A percentile compares a stretch with the other conserved stretches of the same genome.
Evolutionary conservation across 2,888 invertebrate species (phyloP).

Genomic region (Trichogramma evanescens): DNA sequence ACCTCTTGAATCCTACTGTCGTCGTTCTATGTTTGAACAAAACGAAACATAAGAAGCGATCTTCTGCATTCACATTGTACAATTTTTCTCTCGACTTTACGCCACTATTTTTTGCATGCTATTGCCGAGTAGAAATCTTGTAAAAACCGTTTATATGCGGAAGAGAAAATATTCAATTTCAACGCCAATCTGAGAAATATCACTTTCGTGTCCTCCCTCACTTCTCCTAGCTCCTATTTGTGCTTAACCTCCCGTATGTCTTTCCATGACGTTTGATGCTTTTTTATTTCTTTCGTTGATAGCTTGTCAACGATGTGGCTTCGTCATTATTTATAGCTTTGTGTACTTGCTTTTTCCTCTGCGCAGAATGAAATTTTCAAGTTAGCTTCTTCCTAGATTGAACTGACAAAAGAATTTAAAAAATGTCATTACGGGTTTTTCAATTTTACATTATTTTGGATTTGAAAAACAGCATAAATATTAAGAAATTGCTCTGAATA

Average conservation of each 20-base stretch:
- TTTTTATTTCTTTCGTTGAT: background rate
- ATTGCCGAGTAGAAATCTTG: background rate
- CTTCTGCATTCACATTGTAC: too few relatives aligned
- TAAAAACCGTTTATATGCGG: constrained; percentile 1
- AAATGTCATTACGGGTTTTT: background rate
- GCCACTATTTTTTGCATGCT: background rate
- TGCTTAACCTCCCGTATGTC: background rate
- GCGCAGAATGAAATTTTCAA: background rate
- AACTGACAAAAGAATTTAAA: background rate
- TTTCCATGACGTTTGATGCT: background rate
- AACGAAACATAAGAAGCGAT: too few relatives aligned
- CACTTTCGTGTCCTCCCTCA: background rate
- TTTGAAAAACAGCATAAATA: too few relatives aligned
- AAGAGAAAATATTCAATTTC: constrained; percentile 12
- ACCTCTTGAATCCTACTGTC: too few relatives aligned
- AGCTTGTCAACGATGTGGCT: background rate
- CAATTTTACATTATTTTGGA: too few relatives aligned
- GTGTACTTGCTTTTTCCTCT: background rate
- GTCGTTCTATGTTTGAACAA: too few relatives aligned
- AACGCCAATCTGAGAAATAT: constrained; percentile 11
- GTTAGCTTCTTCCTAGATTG: background rate
- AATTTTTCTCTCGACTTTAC: background rate
- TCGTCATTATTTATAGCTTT: background rate
- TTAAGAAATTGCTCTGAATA: too few relatives aligned
- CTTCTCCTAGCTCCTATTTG: background rate